phyloP scores from a whole-genome alignment of 2,797 vertebrate species.

The Anableps anableps region DNA sequence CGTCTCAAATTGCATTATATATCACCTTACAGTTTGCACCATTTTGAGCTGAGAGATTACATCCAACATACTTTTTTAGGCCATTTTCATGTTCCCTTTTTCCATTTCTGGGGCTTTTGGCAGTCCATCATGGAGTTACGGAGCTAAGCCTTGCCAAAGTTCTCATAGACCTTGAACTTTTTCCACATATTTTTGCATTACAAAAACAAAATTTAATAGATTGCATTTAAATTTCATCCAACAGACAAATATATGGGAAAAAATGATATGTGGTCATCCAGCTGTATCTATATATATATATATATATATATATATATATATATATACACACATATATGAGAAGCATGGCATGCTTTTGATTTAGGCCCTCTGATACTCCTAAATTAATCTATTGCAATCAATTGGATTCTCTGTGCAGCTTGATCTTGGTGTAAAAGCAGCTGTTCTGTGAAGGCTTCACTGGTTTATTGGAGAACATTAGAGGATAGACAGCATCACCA shows the following conservation, averaged over 20 bases:
- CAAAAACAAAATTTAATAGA: neutral
- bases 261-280: neutral
- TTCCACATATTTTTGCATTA: neutral
- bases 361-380: too few relatives aligned
- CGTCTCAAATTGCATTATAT: slow-evolving; percentile 51
- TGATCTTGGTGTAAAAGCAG: neutral
- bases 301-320: too few relatives aligned
- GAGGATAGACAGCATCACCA: neutral
- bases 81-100: slow-evolving; percentile 13
- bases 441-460: neutral
- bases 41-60: slow-evolving; percentile 21
- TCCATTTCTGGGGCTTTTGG: slow-evolving; percentile 21
- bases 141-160: neutral
- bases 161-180: neutral
- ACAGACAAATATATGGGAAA: neutral
- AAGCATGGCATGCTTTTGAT: too few relatives aligned
- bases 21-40: slow-evolving; percentile 32
- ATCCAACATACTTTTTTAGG: slow-evolving; percentile 22
- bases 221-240: neutral
- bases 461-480: neutral
- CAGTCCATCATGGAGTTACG: slow-evolving; percentile 34
- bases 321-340: too few relatives aligned
- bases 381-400: too few relatives aligned
- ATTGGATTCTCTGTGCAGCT: too few relatives aligned
- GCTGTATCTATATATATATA: too few relatives aligned